Percentiles rank a stretch among this genome's conserved stretches.
Evolutionary conservation across 1,140 invertebrate genomes (phyloP).

Genomic region (Diabrotica undecimpunctata): DNA sequence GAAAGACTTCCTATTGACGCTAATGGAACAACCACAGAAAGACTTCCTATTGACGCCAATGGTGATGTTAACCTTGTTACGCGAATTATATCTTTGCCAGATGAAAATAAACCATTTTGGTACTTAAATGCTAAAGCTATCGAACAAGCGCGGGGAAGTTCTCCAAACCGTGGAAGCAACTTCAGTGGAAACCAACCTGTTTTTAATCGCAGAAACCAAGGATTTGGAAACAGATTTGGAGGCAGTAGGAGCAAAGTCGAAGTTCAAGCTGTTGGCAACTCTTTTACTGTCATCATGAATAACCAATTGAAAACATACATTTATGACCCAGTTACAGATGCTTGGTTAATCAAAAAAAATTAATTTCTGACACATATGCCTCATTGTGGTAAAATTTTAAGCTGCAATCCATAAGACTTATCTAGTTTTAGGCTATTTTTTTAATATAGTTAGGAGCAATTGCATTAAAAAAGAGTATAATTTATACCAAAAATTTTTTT

Average conservation of each 20-base stretch:
- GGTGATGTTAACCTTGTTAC: slow-evolving; percentile 49
- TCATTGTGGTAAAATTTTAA: too few species aligned
- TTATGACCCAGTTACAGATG: neutral
- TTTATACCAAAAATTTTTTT: too few species aligned
- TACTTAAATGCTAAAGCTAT: slow-evolving; percentile 54
- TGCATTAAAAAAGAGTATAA: too few species aligned
- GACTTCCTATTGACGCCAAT: slow-evolving; percentile 48
- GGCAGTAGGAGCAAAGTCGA: neutral
- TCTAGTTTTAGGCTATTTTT: too few species aligned
- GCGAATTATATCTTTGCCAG: slow-evolving; percentile 51
- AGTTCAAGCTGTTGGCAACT: neutral
- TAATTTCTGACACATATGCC: neutral
- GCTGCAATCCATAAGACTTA: too few species aligned
- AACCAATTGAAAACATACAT: slow-evolving; percentile 6
- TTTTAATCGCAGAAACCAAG: too few species aligned
- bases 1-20: slow-evolving; percentile 44
- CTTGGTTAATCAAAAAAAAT: neutral
- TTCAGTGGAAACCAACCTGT: neutral
- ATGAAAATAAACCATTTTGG: slow-evolving; percentile 57
- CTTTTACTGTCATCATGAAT: slow-evolving; percentile 1
- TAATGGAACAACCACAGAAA: slow-evolving; percentile 38
- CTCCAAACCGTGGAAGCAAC: neutral
- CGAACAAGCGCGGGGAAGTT: slow-evolving; percentile 32
- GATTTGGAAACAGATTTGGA: neutral
- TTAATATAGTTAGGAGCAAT: too few species aligned